These are phyloP conservation scores for Anthopleura sola DNA, from an alignment of 64 coral and sea anemone species.

Conservation along the genomic window DNA sequence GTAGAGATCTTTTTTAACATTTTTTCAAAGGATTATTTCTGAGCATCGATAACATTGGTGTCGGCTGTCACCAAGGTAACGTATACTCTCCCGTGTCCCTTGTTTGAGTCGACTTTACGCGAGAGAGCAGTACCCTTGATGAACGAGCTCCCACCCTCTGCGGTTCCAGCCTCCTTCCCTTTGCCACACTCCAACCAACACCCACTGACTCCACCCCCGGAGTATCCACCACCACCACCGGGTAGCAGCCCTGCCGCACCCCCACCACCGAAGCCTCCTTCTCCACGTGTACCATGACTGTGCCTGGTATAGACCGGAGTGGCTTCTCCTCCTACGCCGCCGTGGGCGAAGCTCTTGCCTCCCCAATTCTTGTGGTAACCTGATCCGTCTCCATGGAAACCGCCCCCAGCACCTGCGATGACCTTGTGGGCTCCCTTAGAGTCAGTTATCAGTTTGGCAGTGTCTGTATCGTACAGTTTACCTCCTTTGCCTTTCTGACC, in stretches of 20 bases:
- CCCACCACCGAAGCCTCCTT: constrained; percentile 95
- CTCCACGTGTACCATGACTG: constrained; percentile 46
- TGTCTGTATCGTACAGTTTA: constrained; percentile 55
- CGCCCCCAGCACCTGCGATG: constrained; percentile 88
- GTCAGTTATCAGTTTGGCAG: constrained; percentile 35
- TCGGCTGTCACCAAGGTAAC: background rate
- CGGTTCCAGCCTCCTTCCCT: constrained; percentile 53
- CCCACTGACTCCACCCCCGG: constrained; percentile 76
- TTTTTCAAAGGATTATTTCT: background rate
- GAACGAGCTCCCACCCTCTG: constrained; percentile 80
- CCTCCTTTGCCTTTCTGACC: constrained; percentile 63
- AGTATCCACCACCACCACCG: constrained; percentile 90
- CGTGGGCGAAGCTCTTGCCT: constrained; percentile 74
- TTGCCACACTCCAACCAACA: constrained; percentile 69
- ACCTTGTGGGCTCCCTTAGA: constrained; percentile 55
- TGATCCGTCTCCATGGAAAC: constrained; percentile 59
- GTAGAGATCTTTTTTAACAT: too few species aligned
- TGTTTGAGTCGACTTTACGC: constrained; percentile 30
- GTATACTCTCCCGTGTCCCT: constrained; percentile 53
- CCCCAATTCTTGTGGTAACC: constrained; percentile 68
- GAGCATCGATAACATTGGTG: background rate
- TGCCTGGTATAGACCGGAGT: constrained; percentile 21
- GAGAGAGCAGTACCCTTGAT: constrained; percentile 48
- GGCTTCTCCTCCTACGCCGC: constrained; percentile 78
- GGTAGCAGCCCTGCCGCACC: constrained; percentile 83